Percentiles rank a stretch among this genome's conserved stretches.
Conservation (phyloP, 2,888 invertebrate species). For the Drosophila demipolita region DNA sequence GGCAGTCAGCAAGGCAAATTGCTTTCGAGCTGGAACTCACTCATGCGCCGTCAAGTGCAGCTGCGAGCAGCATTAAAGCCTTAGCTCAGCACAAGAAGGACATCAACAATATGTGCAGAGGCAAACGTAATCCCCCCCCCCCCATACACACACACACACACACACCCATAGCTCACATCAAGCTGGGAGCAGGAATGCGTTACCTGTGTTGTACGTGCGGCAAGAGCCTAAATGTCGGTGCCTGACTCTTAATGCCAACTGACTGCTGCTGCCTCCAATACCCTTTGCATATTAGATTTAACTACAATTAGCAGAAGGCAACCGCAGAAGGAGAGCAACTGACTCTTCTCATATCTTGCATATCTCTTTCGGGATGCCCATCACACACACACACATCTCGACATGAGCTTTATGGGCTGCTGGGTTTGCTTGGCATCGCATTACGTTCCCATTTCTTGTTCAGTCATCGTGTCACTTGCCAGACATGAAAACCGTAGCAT, state of each 20-base stretch:
- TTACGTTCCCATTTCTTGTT: not conserved
- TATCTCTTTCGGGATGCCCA: constrained; percentile 12
- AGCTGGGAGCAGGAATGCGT: constrained; percentile 3
- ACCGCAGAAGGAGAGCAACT: constrained; percentile 25
- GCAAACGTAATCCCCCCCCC: not conserved
- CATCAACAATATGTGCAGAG: constrained; percentile 31
- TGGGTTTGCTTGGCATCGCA: not conserved
- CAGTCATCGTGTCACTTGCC: constrained; percentile 1
- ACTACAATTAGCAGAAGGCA: constrained; percentile 53
- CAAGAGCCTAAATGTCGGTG: constrained; percentile 22
- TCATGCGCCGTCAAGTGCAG: constrained; percentile 57
- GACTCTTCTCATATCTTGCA: constrained; percentile 3
- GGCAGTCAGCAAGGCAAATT: constrained; percentile 16
- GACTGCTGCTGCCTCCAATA: not conserved
- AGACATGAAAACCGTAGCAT: constrained; percentile 18
- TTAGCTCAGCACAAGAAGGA: constrained; percentile 4
- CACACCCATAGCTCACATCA: not conserved
- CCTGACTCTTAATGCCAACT: not conserved
- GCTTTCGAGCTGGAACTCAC: constrained; percentile 19
- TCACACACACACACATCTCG: constrained; percentile 7
- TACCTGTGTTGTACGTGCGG: constrained; percentile 30
- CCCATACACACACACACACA: not conserved
- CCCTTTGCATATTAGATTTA: constrained; percentile 61
- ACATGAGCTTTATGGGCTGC: not conserved
- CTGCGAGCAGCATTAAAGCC: constrained; percentile 28